Evolutionary conservation across 2,113 vertebrate genomes (phyloP).

Genomic region (Colinus virginianus): DNA sequence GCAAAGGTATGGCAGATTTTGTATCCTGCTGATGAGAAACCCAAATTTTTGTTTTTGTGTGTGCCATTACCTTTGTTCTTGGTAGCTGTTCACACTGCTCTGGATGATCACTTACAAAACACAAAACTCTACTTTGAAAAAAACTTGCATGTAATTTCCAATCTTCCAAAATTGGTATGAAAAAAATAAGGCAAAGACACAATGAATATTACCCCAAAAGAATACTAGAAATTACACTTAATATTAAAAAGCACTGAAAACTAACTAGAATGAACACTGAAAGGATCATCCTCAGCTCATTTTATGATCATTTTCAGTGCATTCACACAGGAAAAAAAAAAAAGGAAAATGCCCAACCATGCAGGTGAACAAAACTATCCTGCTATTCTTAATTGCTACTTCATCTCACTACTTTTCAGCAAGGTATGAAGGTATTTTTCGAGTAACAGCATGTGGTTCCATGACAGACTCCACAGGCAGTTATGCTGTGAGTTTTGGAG

Average conservation of each 20-base stretch:
- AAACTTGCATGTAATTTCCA: not conserved
- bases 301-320: not conserved
- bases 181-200: not conserved
- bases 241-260: not conserved
- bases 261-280: not conserved
- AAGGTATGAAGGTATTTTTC: conserved; percentile 33
- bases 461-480: conserved; percentile 20
- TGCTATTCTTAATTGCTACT: conserved; percentile 54
- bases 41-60: not conserved
- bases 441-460: conserved; percentile 19
- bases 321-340: not conserved
- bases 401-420: conserved; percentile 13
- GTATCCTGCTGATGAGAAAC: not conserved
- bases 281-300: not conserved
- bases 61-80: not conserved
- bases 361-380: conserved; percentile 31
- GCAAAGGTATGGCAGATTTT: not conserved
- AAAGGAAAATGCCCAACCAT: not conserved
- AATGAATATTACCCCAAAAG: not conserved
- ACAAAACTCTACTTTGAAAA: not conserved
- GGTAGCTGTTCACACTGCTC: not conserved
- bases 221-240: not conserved
- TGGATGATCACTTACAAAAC: not conserved
- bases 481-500: conserved; percentile 9
- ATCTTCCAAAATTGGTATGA: not conserved